These are phyloP conservation scores for Coleophora flavipennella DNA, from an alignment of 2,888 invertebrate species.

Conservation along the genomic window DNA sequence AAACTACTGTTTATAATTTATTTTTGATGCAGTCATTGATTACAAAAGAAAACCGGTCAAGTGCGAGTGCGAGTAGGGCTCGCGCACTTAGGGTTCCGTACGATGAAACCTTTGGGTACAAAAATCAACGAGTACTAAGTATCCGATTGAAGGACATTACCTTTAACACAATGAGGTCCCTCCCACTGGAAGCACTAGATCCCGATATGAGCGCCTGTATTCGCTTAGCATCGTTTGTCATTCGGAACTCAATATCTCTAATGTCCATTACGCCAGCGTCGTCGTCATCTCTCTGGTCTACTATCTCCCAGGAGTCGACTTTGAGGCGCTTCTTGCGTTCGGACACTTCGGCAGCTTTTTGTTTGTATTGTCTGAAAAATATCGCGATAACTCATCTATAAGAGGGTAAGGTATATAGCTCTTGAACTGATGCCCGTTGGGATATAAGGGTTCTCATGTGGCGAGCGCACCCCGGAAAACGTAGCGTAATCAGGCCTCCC, in stretches of 20 bases:
- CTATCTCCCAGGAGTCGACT: slow-evolving; percentile 78
- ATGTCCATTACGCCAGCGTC: slow-evolving; percentile 77
- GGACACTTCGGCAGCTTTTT: slow-evolving; percentile 74
- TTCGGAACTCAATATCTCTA: slow-evolving; percentile 88
- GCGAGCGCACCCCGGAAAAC: too few relatives aligned
- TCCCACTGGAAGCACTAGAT: slow-evolving; percentile 45
- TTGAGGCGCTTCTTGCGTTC: slow-evolving; percentile 83
- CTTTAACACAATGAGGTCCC: slow-evolving; percentile 54
- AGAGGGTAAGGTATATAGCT: too few relatives aligned
- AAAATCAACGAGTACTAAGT: too few relatives aligned
- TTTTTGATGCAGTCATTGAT: too few relatives aligned
- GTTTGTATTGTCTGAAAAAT: slow-evolving; percentile 77
- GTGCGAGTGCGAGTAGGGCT: too few relatives aligned
- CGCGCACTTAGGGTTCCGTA: background rate
- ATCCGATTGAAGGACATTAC: slow-evolving; percentile 24
- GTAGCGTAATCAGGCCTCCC: too few relatives aligned
- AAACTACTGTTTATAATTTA: too few relatives aligned
- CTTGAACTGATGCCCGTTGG: too few relatives aligned
- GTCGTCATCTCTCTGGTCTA: slow-evolving; percentile 72
- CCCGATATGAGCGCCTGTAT: slow-evolving; percentile 73
- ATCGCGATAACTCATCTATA: too few relatives aligned
- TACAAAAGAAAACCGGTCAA: too few relatives aligned
- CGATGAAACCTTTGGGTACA: too few relatives aligned
- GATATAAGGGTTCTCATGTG: too few relatives aligned
- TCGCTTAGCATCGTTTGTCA: slow-evolving; percentile 82